A percentile compares a stretch with the other conserved stretches of the same genome.
Conservation (phyloP, 2,888 invertebrate species). For the Caenorhabditis imperialis region DNA sequence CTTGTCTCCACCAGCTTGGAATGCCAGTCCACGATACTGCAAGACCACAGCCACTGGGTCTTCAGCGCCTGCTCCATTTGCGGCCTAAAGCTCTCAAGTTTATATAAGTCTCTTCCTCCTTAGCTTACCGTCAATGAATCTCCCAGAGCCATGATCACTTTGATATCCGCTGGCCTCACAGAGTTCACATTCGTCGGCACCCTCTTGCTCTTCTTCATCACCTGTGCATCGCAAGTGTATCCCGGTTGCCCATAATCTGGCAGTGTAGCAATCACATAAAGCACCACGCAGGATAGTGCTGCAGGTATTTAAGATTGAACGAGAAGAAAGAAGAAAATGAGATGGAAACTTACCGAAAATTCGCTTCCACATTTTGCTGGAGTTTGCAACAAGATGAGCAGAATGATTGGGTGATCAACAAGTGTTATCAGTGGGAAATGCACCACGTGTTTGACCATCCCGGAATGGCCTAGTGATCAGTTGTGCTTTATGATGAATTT, state of each 20-base stretch:
- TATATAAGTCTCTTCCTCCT: too few species aligned
- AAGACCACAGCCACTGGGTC: slow-evolving; percentile 68
- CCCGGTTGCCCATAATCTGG: slow-evolving; percentile 39
- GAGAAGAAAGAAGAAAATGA: background rate
- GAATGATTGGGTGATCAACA: too few species aligned
- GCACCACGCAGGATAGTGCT: slow-evolving; percentile 17
- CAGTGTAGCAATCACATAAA: slow-evolving; percentile 20
- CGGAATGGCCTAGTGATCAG: too few species aligned
- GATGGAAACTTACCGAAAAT: slow-evolving; percentile 13
- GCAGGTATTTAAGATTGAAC: background rate
- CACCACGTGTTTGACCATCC: too few species aligned
- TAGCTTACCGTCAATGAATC: slow-evolving; percentile 65
- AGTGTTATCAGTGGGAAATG: too few species aligned
- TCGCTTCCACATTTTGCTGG: slow-evolving; percentile 23
- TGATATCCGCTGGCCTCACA: slow-evolving; percentile 67
- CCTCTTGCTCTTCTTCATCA: slow-evolving; percentile 58
- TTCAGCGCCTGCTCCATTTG: slow-evolving; percentile 66
- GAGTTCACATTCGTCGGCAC: slow-evolving; percentile 63
- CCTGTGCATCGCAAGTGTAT: slow-evolving; percentile 39
- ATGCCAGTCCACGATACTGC: slow-evolving; percentile 70
- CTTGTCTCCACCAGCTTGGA: slow-evolving; percentile 70
- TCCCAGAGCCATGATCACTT: slow-evolving; percentile 67
- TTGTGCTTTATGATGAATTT: too few species aligned
- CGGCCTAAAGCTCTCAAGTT: slow-evolving; percentile 52
- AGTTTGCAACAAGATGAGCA: background rate